Base-by-base conservation (phyloP, 2,888 invertebrate species). In the Unio pictorum region DNA sequence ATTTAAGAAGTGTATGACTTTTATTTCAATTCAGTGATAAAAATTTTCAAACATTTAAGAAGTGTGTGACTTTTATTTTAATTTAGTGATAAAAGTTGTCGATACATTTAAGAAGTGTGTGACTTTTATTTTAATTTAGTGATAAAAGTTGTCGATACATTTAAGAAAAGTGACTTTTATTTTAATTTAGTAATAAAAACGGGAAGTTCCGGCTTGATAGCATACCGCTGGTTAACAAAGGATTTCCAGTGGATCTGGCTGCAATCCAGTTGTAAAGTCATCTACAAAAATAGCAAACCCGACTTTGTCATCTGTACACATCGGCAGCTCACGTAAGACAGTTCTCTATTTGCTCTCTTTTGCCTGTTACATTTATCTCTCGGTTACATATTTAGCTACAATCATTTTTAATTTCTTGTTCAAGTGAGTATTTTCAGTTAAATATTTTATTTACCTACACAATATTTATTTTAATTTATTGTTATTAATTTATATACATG, bases 291-390 rank as follows among this genome's bases (percentile, higher is more conserved):
- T 91, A 98, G 98, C 79, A 99, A 99, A 90, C 98, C 99, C 0
- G 99, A 99, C 90, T 98, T 98, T 90, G 98, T 99, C 78, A 98
- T 99, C 85, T 97, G 98, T 91, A 99, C 99, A 61, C 99, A 99
- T 91, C 93, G 99, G 79, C 97, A 99, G 74, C 93, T 99, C 64
- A 99, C 99, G 99, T 97, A 91, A 94, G 95, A 45, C 15, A 45
- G 15, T 45, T 34, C 3, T 11, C 1, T 45, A 3, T 45, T 15
- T 93, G 61, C 20, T 30, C 30, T 68, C 26, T n/a, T 45, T 45
- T 15, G 15, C 17, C 30, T 60, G 28, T 60, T 60, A 28, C 2
- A 60, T 60, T 20, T 60, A 6, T 23, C 60, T 60, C 23, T 23
- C 23, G 23, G 60, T 18, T 34, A 8, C n/a, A 8, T 23, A 61